These are phyloP conservation scores for Labia minor DNA, from an alignment of 2,888 invertebrate genomes.

Conservation along the genomic window DNA sequence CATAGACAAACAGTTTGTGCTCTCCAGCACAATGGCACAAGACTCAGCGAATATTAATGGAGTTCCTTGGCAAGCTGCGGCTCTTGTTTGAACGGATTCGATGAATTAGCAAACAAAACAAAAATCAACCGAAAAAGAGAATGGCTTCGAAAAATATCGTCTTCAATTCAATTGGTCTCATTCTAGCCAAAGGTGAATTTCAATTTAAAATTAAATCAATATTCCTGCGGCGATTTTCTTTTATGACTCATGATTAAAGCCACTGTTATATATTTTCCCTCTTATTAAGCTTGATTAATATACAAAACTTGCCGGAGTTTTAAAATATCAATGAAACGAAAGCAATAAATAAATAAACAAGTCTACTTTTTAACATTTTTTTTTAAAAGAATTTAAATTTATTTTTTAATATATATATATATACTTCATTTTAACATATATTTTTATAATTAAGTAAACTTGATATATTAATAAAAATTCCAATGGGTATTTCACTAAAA, in stretches of 20 bases:
- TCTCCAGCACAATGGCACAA: conserved; percentile 7
- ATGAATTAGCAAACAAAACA: background rate
- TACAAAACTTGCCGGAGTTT: background rate
- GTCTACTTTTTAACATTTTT: no score
- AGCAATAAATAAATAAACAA: no score
- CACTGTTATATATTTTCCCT: conserved; percentile 1
- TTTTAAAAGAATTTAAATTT: no score
- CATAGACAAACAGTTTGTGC: background rate
- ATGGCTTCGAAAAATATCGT: background rate
- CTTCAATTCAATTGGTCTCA: no score
- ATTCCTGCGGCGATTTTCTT: conserved; percentile 13
- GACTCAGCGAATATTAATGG: background rate
- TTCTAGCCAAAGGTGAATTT: background rate
- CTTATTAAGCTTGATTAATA: conserved; percentile 5
- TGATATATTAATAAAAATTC: no score
- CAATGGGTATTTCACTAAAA: no score
- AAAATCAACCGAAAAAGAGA: background rate
- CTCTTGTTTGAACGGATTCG: background rate
- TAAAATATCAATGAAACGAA: no score
- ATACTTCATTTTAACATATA: no score
- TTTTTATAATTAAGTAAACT: no score
- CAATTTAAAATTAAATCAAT: conserved; percentile 6
- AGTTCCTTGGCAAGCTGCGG: background rate
- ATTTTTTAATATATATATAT: no score
- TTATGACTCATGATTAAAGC: conserved; percentile 7